Conservation (phyloP, 2,113 vertebrate species). For the Apistogramma diplotaenia region DNA sequence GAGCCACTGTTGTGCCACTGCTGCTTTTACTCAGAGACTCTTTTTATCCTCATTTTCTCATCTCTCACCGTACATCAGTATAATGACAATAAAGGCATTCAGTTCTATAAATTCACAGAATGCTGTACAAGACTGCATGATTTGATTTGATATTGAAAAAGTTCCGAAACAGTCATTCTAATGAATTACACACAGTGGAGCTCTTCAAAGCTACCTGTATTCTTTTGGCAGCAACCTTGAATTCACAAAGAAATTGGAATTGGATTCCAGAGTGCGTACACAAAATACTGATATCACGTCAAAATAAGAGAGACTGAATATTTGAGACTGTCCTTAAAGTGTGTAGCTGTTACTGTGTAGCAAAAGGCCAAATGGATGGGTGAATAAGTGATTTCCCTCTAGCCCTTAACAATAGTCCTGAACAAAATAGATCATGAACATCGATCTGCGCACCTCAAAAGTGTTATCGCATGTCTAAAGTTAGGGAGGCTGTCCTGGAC, state of each 20-base stretch:
- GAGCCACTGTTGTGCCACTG: constrained; percentile 11
- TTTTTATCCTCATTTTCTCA: not conserved
- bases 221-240: not conserved
- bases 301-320: not conserved
- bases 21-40: constrained; percentile 29
- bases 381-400: too few species aligned
- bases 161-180: constrained; percentile 25
- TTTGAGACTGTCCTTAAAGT: too few species aligned
- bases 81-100: too few species aligned
- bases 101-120: too few species aligned
- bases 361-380: too few species aligned
- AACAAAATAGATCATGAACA: too few species aligned
- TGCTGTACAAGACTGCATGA: constrained; percentile 2
- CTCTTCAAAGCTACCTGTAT: not conserved
- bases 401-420: too few species aligned
- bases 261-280: not conserved
- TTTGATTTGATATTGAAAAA: constrained; percentile 17
- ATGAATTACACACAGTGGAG: constrained; percentile 12
- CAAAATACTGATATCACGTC: not conserved
- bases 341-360: too few species aligned
- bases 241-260: not conserved
- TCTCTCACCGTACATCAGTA: too few species aligned
- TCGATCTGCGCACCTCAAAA: too few species aligned
- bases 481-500: too few species aligned
- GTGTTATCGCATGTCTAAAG: too few species aligned